phyloP scores from a whole-genome alignment of 23 tunicate genomes.

The Styela plicata region DNA sequence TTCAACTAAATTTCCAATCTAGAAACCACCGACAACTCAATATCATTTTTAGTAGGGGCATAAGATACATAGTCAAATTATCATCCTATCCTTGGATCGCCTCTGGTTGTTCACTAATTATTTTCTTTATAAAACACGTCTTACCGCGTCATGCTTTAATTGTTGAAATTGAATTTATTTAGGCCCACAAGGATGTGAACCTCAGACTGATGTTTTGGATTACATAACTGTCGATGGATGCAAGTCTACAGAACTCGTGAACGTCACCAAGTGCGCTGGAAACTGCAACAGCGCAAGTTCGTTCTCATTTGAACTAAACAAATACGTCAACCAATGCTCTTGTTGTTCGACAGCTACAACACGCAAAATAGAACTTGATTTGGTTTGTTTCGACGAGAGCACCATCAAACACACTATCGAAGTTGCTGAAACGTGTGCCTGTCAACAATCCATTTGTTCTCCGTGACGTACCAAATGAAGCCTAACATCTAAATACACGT shows the following conservation, averaged over 20 bases:
- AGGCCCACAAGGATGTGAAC: constrained; percentile 37
- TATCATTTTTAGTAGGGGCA: too few species aligned
- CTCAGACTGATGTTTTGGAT: constrained; percentile 63
- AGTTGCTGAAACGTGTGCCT: constrained; percentile 78
- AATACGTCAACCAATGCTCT: constrained; percentile 78
- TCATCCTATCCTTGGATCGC: too few species aligned
- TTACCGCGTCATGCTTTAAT: neutral
- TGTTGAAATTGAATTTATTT: neutral
- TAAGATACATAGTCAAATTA: too few species aligned
- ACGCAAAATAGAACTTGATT: constrained; percentile 44
- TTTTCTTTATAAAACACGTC: too few species aligned
- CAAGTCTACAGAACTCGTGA: constrained; percentile 57
- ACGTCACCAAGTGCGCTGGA: constrained; percentile 92
- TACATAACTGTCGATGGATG: constrained; percentile 68
- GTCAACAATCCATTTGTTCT: constrained; percentile 68
- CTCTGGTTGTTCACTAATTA: too few species aligned
- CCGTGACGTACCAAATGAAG: too few species aligned
- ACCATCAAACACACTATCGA: constrained; percentile 46
- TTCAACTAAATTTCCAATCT: too few species aligned
- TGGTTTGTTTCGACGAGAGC: constrained; percentile 61
- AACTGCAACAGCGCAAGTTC: constrained; percentile 76
- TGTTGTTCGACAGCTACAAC: constrained; percentile 73
- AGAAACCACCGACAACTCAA: too few species aligned
- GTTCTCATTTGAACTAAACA: constrained; percentile 59
- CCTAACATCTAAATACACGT: too few species aligned